Evolutionary conservation across 2,113 vertebrate genomes (phyloP), one percentile per base, ranked within the genome.

Genomic region (Daubentonia madagascariensis): DNA sequence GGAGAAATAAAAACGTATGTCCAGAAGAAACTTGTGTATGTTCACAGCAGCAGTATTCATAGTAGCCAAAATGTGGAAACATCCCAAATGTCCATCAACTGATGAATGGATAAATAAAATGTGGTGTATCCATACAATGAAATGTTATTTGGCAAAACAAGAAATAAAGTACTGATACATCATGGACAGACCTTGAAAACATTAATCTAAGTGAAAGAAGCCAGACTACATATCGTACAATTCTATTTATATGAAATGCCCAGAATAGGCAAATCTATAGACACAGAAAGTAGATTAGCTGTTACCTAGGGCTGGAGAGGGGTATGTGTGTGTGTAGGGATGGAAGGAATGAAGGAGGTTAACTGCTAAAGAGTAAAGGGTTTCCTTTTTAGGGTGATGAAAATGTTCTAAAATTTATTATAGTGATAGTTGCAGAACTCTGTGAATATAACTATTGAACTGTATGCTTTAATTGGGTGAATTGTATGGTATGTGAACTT

Each of bases 401-500:
- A 73, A 97, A 65, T 86, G 32, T 45, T 81, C 76, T 76, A 76
- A 94, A 94, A 87, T 40, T 91, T 83, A 78, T 75, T 68, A 85
- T 0, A 93, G 68, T 63, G 57, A 96, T 59, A 94, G 59, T 14
- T 95, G 6, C 9, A 96, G 45, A 94, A 35, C 52, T 85, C 40
- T 90, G 57, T 85, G 59, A 95, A 76, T 91, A 93, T 43, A 86
- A 89, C 57, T 91, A 93, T 0, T 88, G 35, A 94, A 35, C 28
- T 78, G 5, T 68, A 96, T 5, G 88, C 50, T 78, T 90, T 70
- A 92, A 97, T 40, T 85, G 37, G 50, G 50, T 83, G 14, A 96
- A 92, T 25, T 89, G 67, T 72, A 67, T 28, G 11, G 32, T 85
- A 72, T 85, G 30, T 80, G 54, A 95, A 61, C 80, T 89, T 25